Conservation (phyloP, 2,888 invertebrate species). For the Steromphala cineraria region DNA sequence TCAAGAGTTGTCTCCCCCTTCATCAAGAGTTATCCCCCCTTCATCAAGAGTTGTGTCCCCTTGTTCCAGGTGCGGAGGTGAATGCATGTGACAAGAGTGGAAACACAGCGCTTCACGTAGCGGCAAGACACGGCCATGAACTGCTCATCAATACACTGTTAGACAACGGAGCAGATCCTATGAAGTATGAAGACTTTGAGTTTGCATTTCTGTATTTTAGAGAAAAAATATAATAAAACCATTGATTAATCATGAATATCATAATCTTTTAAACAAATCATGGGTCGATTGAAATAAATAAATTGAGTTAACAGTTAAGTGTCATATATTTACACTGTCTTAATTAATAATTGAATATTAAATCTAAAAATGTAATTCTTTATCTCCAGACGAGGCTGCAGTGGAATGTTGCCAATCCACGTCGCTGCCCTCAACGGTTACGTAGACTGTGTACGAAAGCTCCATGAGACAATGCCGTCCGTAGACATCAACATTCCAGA, state of each 20-base stretch:
- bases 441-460: constrained; percentile 79
- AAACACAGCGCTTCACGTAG: constrained; percentile 81
- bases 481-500: constrained; percentile 79
- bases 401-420: constrained; percentile 80
- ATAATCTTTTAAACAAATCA: too few relatives aligned
- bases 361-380: background rate
- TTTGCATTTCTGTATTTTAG: too few relatives aligned
- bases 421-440: constrained; percentile 81
- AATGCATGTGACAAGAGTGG: constrained; percentile 80
- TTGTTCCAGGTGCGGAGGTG: constrained; percentile 75
- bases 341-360: too few relatives aligned
- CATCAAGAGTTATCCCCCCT: too few relatives aligned
- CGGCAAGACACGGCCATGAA: constrained; percentile 81
- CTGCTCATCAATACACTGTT: constrained; percentile 78
- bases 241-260: too few relatives aligned
- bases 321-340: too few relatives aligned
- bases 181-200: constrained; percentile 70
- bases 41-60: too few relatives aligned
- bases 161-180: constrained; percentile 77
- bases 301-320: too few relatives aligned
- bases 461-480: constrained; percentile 63
- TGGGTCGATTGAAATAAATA: too few relatives aligned
- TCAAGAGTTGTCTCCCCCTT: too few relatives aligned
- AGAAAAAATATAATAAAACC: too few relatives aligned
- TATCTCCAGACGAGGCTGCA: constrained; percentile 59